phyloP scores from a whole-genome alignment of 2,888 invertebrate species.

The Tryphoninae sp. region DNA sequence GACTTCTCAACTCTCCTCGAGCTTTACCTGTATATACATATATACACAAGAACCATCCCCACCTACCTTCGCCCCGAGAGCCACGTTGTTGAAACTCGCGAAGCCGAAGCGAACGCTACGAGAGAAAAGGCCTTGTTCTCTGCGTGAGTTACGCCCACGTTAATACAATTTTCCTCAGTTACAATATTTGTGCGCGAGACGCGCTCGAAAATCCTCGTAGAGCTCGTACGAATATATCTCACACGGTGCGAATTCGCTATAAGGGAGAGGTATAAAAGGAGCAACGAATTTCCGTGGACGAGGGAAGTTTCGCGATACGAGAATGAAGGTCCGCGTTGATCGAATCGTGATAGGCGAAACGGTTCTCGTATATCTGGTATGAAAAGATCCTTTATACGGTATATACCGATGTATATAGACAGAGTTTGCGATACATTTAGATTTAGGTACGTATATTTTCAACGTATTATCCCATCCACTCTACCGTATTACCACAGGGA shows the following conservation, averaged over 20 bases:
- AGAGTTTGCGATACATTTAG: neutral
- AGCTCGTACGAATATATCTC: neutral
- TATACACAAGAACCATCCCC: neutral
- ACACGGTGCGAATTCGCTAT: neutral
- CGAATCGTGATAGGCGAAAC: neutral
- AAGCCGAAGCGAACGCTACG: slow-evolving; percentile 9
- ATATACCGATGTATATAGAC: neutral
- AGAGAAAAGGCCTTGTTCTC: slow-evolving; percentile 27
- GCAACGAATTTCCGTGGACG: neutral
- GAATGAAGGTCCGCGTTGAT: slow-evolving; percentile 31
- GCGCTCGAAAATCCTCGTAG: neutral
- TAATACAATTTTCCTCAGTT: slow-evolving; percentile 54
- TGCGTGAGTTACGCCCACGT: slow-evolving; percentile 3
- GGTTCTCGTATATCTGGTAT: neutral
- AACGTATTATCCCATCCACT: slow-evolving; percentile 64
- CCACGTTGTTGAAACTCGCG: slow-evolving; percentile 21
- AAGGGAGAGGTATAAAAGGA: neutral
- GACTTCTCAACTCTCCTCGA: slow-evolving; percentile 78
- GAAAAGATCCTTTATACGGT: slow-evolving; percentile 29
- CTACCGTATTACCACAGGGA: slow-evolving; percentile 72
- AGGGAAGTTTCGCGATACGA: slow-evolving; percentile 21
- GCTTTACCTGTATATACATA: slow-evolving; percentile 33
- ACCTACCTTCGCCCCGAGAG: neutral
- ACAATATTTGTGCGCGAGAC: slow-evolving; percentile 34
- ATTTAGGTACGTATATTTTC: slow-evolving; percentile 3